These are phyloP conservation scores for Platyscelio sp. DNA, from an alignment of 2,888 invertebrate genomes.

Conservation along the genomic window DNA sequence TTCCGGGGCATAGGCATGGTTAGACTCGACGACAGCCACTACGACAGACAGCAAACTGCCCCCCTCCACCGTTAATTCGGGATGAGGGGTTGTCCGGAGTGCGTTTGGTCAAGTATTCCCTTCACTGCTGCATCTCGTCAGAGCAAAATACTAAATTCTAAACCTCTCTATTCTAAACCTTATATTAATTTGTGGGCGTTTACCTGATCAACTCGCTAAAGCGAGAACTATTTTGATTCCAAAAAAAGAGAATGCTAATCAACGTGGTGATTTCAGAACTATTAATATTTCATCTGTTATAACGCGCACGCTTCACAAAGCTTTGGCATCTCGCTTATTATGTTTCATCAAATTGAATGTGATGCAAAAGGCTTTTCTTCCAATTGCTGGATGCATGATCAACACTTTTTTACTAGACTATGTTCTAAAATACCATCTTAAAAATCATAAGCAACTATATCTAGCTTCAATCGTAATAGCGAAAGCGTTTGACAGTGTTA, in stretches of 20 bases:
- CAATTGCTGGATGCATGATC: conserved; percentile 31
- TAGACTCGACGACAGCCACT: no score
- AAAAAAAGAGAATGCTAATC: background rate
- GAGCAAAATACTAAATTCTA: no score
- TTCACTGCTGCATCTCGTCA: no score
- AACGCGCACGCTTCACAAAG: conserved; percentile 12
- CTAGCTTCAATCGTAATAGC: conserved; percentile 55
- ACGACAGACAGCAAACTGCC: no score
- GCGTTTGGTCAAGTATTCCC: no score
- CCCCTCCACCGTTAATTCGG: no score
- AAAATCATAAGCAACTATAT: conserved; percentile 22
- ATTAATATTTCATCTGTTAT: conserved; percentile 46
- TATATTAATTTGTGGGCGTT: background rate
- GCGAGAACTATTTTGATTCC: conserved; percentile 30
- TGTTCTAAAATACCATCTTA: conserved; percentile 17
- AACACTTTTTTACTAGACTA: conserved; percentile 35
- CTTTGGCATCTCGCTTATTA: background rate
- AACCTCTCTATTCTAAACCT: no score
- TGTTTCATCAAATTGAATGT: conserved; percentile 27
- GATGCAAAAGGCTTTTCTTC: conserved; percentile 68
- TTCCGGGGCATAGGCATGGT: no score
- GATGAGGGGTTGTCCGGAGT: no score
- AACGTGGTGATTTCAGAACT: conserved; percentile 30
- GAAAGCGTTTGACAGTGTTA: conserved; percentile 65
- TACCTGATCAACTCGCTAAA: background rate